These are phyloP conservation scores for Dipodomys stephensi DNA, from an alignment of 2,113 vertebrate species.

Conservation along the genomic window DNA sequence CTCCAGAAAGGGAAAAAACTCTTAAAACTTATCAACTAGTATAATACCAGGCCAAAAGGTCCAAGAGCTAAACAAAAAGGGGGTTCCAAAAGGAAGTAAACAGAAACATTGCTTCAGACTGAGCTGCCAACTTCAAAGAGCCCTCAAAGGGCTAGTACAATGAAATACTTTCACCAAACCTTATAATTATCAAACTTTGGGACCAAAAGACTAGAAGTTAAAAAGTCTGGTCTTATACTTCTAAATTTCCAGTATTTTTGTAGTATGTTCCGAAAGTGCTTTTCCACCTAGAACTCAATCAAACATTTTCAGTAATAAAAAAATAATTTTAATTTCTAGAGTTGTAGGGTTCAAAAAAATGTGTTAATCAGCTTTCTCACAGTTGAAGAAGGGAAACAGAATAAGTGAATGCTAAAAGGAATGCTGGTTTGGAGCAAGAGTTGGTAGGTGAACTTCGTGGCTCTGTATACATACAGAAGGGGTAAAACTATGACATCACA, in stretches of 20 bases:
- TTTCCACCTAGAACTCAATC: background rate
- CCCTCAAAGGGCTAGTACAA: background rate
- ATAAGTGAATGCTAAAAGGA: background rate
- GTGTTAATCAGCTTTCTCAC: background rate
- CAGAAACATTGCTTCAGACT: background rate
- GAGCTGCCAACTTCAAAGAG: background rate
- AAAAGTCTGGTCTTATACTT: background rate
- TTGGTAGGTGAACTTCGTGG: background rate
- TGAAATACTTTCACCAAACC: background rate
- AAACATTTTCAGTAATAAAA: conserved; percentile 2
- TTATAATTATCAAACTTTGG: background rate
- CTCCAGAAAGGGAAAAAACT: background rate
- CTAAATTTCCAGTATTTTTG: conserved; percentile 25
- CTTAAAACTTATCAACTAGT: background rate
- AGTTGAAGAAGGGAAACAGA: background rate
- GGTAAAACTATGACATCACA: background rate
- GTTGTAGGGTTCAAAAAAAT: background rate
- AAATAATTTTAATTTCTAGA: background rate
- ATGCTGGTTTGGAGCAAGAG: background rate
- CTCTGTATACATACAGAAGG: background rate
- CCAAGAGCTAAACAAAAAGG: background rate
- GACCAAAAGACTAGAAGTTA: background rate
- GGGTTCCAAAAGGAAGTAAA: background rate
- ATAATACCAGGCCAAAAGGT: background rate
- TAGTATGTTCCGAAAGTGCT: background rate